Evolutionary conservation across 64 coral and sea anemone species (phyloP), one percentile per base, ranked within the genome.

Genomic region (Acropora yongei): DNA sequence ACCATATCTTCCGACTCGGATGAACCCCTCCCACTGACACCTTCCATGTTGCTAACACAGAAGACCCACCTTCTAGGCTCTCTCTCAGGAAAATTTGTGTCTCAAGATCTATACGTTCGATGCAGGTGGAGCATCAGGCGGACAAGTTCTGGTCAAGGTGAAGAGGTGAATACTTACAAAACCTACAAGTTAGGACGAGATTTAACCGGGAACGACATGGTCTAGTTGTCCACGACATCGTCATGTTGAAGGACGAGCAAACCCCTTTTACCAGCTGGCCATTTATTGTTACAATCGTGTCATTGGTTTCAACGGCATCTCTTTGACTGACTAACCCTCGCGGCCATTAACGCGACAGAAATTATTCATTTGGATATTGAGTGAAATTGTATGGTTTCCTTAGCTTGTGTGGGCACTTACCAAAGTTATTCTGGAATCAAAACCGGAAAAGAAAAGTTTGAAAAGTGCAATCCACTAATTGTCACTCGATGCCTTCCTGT

Each of bases 11-110:
- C 90, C 0, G 80, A 92, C 17, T 10, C 75, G 12, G 14, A 92
- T 47, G 11, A 67, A 16, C 90, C 90, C 14, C 67, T 83, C 74
- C 89, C 80, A 5, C 61, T 91, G 6, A 83, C 89, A 8, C 79
- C 80, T 3, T 80, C 80, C 68, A 92, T 92, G 90, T 75, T 92
- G 40, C 44, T 92, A 49, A 92, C 90, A 14, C 84, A 84, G 90
- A 92, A 92, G 10, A 67, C 72, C 8, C 53, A 73, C 1, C 78
- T 78, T 3, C 17, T 69, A 0, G 4, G 66, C 5, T 18, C 89
- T 41, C 89, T 63, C 65, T 66, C 77, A n/a, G 89, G 89, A 13
- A 41, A 71, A 1, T 90, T 90, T 30, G 17, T 90, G 3, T 60
- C 47, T 11, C 18, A 18, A 0, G 61, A 90, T 68, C 42, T 82